Evolutionary conservation across 2,113 vertebrate genomes (phyloP).

Genomic region (Mormoops blainvillei): DNA sequence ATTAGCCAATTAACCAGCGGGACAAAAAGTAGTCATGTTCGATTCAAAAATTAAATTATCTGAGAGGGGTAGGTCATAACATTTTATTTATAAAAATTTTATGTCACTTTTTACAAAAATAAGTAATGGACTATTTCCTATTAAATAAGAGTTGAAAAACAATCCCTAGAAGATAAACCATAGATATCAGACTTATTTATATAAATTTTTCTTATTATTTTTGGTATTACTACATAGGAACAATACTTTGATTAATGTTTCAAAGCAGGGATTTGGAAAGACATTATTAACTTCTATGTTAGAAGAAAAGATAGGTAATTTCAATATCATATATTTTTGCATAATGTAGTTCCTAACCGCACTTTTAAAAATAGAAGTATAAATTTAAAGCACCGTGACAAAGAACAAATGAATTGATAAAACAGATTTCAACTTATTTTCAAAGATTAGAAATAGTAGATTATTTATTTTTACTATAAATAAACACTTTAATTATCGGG

Average conservation of each 20-base stretch:
- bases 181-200: neutral
- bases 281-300: neutral
- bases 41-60: neutral
- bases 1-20: neutral
- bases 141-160: slow-evolving; percentile 8
- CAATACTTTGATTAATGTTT: neutral
- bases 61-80: neutral
- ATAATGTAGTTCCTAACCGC: neutral
- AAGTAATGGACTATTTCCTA: neutral
- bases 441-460: neutral
- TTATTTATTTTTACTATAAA: neutral
- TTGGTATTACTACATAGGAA: neutral
- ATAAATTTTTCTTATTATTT: neutral
- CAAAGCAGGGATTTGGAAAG: neutral
- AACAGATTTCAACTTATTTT: neutral
- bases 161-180: neutral
- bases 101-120: slow-evolving; percentile 10
- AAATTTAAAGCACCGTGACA: neutral
- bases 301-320: neutral
- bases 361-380: neutral
- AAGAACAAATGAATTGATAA: neutral
- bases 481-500: neutral
- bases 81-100: slow-evolving; percentile 4
- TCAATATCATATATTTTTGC: neutral
- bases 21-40: neutral